Evolutionary conservation across 2,888 invertebrate genomes (phyloP), one percentile per base, ranked within the genome.

Genomic region (Drosophila maculinotata): DNA sequence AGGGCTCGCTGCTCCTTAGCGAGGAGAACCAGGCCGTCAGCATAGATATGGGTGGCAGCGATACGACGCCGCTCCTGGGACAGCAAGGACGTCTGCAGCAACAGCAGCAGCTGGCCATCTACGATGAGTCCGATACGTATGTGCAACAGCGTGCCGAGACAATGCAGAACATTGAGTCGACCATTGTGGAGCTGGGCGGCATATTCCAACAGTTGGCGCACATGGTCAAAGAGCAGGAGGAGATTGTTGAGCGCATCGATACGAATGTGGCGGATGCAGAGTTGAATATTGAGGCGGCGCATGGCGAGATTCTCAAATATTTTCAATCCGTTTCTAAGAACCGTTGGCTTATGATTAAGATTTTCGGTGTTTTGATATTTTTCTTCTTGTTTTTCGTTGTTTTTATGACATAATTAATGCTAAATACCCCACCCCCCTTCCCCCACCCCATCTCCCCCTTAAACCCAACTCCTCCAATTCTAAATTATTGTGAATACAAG

Each of bases 301-400:
- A 99, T 90, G 94, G 96, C 64, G 98, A 99, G 93, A 97, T 99
- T 80, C 93, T 99, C 84, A 98, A 97, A 92, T 99, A 99, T 93
- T 99, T 99, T 92, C 98, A 97, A 92, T 96, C 96, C 56, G 97
- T 99, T 31, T 97, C 98, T 12, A 97, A 97, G 69, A 99, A 99
- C 92, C 94, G 99, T 85, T 99, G 99, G 96, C 93, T 99, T 28
- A 99, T 99, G 98, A 96, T 99, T 84, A 99, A 99, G 93, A 95
- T 99, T 78, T 99, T 99, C 92, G 99, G 96, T 52, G 97, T 99
- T 69, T 93, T 99, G 54, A 98, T 99, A 93, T 96, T 99, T 90
- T 99, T 99, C 94, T 99, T 99, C 92, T 96, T 99, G 92, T 97
- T 99, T 91, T 99, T 99, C 93, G 96, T 99, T 90, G 95, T 99